A percentile compares a stretch with the other conserved stretches of the same genome.
Conservation (phyloP, 2,888 invertebrate species). For the Eutolmus rufibarbis region DNA sequence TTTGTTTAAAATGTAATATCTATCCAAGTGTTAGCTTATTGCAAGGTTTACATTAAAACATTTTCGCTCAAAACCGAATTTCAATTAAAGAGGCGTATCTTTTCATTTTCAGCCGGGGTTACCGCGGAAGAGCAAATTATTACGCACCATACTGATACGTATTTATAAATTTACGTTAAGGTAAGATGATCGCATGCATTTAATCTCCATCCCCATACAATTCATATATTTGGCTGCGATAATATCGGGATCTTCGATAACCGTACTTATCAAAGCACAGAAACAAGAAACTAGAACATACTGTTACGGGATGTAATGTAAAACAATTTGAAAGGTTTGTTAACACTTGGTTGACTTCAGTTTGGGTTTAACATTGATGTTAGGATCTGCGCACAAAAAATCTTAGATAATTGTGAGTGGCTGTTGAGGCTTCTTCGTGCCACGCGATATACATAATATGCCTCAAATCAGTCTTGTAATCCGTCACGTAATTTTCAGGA, state of each 20-base stretch:
- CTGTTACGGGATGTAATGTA: background rate
- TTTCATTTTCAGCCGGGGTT: constrained; percentile 60
- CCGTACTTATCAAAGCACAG: background rate
- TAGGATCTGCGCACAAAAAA: background rate
- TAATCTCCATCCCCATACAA: background rate
- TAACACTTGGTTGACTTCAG: background rate
- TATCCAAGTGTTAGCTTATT: background rate
- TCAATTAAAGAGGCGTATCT: background rate
- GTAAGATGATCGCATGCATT: constrained; percentile 42
- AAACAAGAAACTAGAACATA: background rate
- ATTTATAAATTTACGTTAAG: constrained; percentile 62
- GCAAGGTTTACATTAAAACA: background rate
- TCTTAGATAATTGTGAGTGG: background rate
- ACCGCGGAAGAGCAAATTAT: constrained; percentile 63
- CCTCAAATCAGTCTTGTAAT: too few species aligned
- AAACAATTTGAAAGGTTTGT: background rate
- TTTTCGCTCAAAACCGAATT: background rate
- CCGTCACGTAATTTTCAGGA: background rate
- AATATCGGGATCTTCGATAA: background rate
- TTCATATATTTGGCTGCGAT: background rate
- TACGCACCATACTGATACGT: constrained; percentile 63
- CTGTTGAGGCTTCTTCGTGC: background rate
- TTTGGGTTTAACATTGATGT: background rate
- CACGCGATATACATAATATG: background rate
- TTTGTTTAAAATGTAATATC: constrained; percentile 1